Conservation (phyloP, 2,113 vertebrate genomes). For the Haemorhous mexicanus region DNA sequence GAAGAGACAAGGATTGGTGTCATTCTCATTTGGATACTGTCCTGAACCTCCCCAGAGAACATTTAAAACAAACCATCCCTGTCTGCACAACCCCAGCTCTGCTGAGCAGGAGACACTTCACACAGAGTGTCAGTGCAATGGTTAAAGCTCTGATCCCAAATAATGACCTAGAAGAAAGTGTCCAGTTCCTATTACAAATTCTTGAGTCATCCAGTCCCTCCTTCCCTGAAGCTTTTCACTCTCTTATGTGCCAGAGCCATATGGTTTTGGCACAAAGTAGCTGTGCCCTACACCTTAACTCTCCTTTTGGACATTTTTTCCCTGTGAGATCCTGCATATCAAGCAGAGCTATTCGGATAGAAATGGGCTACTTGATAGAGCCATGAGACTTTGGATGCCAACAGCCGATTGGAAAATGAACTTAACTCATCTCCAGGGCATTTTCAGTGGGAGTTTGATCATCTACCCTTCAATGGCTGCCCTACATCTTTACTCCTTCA, state of each 20-base stretch:
- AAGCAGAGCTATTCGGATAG: background rate
- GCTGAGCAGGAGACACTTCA: background rate
- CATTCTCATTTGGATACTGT: background rate
- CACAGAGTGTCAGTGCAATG: background rate
- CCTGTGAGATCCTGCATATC: background rate
- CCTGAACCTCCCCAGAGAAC: background rate
- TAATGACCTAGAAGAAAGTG: background rate
- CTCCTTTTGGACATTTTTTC: background rate
- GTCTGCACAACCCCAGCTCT: background rate
- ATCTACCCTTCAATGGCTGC: slow-evolving; percentile 10
- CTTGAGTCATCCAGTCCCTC: background rate
- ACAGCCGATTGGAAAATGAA: background rate
- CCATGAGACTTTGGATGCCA: background rate
- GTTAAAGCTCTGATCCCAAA: background rate
- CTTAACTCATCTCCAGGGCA: slow-evolving; percentile 39
- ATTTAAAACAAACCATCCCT: background rate
- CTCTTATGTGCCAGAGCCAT: background rate
- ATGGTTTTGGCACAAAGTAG: slow-evolving; percentile 15
- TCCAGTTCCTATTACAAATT: background rate
- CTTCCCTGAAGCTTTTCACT: slow-evolving; percentile 20
- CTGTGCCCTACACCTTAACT: slow-evolving; percentile 24
- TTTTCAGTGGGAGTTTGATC: slow-evolving; percentile 24
- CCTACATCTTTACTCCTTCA: slow-evolving; percentile 13
- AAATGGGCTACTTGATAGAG: slow-evolving; percentile 26
- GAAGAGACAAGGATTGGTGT: background rate